Conservation (phyloP, 2,113 vertebrate species). For the Plestiodon gilberti region DNA sequence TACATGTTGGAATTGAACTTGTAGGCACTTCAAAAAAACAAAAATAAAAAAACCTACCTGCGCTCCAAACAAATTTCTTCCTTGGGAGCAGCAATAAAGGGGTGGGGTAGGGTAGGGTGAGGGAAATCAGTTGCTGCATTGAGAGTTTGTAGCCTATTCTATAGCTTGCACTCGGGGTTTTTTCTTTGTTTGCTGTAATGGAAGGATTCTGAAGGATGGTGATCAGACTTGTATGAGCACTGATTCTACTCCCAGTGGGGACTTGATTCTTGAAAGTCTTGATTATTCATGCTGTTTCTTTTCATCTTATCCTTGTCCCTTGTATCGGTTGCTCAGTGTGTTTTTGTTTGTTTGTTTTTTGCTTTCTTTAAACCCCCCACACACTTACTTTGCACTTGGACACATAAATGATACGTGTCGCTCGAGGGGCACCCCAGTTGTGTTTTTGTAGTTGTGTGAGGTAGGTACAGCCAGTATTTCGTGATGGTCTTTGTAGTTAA, state of each 20-base stretch:
- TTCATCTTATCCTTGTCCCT: neutral
- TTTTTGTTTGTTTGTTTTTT: too few species aligned
- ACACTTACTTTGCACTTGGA: constrained; percentile 4
- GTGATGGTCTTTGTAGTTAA: neutral
- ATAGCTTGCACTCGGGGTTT: constrained; percentile 12
- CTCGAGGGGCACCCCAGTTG: constrained; percentile 6
- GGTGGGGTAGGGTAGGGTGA: neutral
- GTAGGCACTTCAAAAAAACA: constrained; percentile 12
- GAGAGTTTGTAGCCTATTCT: constrained; percentile 10
- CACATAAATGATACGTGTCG: constrained; percentile 6
- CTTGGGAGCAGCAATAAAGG: constrained; percentile 38
- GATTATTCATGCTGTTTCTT: neutral
- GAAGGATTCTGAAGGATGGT: constrained; percentile 19
- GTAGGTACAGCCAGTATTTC: constrained; percentile 6
- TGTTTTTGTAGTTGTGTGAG: neutral
- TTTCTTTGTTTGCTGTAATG: neutral
- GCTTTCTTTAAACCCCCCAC: too few species aligned
- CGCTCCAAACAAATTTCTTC: constrained; percentile 28
- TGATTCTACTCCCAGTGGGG: neutral
- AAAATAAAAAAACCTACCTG: constrained; percentile 2
- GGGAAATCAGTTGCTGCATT: neutral
- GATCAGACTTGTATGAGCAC: neutral
- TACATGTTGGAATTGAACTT: constrained; percentile 41
- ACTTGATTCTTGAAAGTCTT: neutral
- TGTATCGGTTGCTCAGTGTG: neutral